Evolutionary conservation across 2,113 vertebrate genomes (phyloP).

Genomic region (Verasper variegatus): DNA sequence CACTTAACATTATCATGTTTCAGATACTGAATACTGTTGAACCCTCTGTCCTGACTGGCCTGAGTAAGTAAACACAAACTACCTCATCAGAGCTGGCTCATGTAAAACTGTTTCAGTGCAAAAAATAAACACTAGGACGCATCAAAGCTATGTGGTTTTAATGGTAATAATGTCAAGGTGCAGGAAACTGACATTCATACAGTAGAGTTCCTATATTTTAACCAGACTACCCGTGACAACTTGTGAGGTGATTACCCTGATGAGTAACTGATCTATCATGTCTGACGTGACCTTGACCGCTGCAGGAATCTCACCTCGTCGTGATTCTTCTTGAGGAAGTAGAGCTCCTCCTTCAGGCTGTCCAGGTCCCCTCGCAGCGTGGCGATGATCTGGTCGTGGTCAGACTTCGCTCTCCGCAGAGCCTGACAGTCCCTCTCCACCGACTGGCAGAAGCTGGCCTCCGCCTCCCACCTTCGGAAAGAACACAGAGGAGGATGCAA

Average conservation of each 20-base stretch:
- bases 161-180: not conserved
- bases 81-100: not conserved
- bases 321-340: constrained; percentile 90
- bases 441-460: constrained; percentile 85
- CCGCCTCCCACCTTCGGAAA: constrained; percentile 85
- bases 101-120: not conserved
- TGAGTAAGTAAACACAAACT: constrained; percentile 13
- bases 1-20: constrained; percentile 52
- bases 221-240: constrained; percentile 7
- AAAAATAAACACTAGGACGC: not conserved
- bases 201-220: not conserved
- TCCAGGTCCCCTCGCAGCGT: constrained; percentile 89
- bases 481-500: rapidly evolving
- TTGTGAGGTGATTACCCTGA: constrained; percentile 32
- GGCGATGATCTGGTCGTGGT: constrained; percentile 85
- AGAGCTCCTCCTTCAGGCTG: constrained; percentile 90
- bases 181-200: not conserved
- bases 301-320: constrained; percentile 85
- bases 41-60: not conserved
- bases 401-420: constrained; percentile 86
- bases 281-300: not conserved
- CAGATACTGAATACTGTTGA: constrained; percentile 20
- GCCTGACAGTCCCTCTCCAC: constrained; percentile 90
- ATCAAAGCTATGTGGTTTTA: not conserved
- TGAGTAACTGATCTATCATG: constrained; percentile 6